A percentile compares a stretch with the other conserved stretches of the same genome.
Evolutionary conservation across 2,888 invertebrate genomes (phyloP).

Genomic region (Ashinkailepas kermadecensis): DNA sequence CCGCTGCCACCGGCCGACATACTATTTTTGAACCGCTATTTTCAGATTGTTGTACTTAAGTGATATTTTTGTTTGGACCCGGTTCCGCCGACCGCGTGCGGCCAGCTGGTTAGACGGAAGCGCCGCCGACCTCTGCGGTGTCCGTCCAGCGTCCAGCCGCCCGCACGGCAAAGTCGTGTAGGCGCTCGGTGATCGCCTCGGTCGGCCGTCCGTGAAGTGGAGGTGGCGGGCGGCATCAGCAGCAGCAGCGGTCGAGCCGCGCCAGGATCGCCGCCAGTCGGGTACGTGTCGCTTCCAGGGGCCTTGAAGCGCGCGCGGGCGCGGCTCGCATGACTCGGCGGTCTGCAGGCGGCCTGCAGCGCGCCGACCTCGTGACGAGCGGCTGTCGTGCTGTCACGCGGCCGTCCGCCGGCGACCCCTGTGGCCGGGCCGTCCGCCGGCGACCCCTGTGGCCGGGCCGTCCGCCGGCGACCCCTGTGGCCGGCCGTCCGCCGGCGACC

Average conservation of each 20-base stretch:
- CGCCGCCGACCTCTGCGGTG: neutral
- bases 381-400: no score
- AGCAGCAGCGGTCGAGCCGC: neutral
- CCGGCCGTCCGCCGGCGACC: neutral
- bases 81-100: neutral
- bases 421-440: neutral
- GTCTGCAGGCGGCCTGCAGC: no score
- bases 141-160: neutral
- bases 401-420: neutral
- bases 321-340: no score
- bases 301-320: no score
- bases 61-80: neutral
- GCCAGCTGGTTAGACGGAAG: neutral
- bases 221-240: no score
- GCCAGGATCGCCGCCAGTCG: neutral
- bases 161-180: no score
- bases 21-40: conserved; percentile 9
- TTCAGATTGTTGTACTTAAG: conserved; percentile 4
- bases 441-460: neutral
- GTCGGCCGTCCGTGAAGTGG: no score
- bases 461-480: neutral
- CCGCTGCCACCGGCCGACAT: neutral
- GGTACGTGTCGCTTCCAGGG: neutral
- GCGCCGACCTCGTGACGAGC: no score
- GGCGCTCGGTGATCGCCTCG: no score